These are phyloP conservation scores for Miopithecus talapoin DNA, from an alignment of 2,797 vertebrate species.

Conservation along the genomic window DNA sequence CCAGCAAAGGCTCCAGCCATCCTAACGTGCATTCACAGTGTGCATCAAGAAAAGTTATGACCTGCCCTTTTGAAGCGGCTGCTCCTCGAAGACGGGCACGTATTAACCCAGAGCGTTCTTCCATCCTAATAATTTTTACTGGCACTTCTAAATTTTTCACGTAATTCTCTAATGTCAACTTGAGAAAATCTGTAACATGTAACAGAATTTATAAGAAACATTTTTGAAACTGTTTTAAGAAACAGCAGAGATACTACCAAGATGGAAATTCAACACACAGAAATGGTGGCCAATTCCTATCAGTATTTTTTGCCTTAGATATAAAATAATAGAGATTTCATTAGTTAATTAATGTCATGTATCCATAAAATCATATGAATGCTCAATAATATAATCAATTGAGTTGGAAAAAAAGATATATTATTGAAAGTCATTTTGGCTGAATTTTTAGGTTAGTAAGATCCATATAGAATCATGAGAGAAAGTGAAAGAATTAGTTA, in stretches of 20 bases:
- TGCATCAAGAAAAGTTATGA: conserved; percentile 98
- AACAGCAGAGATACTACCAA: background rate
- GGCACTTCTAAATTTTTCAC: conserved; percentile 91
- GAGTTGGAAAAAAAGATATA: background rate
- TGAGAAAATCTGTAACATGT: conserved; percentile 91
- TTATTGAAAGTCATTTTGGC: background rate
- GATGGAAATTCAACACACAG: background rate
- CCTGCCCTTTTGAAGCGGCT: conserved; percentile 92
- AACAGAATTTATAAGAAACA: background rate
- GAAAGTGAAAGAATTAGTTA: background rate
- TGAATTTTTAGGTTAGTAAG: background rate
- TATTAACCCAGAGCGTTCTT: conserved; percentile 95
- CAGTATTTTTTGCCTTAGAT: background rate
- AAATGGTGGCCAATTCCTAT: background rate
- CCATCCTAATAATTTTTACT: conserved; percentile 93
- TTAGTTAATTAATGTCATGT: background rate
- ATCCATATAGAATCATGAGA: background rate
- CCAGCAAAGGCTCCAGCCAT: conserved; percentile 96
- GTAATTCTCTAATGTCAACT: conserved; percentile 92
- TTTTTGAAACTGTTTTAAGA: conserved; percentile 28
- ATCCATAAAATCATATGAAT: background rate
- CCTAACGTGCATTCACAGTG: conserved; percentile 97
- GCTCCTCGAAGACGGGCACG: conserved; percentile 95
- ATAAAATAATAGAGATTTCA: background rate
- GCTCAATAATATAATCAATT: background rate